Evolutionary conservation across 2,113 vertebrate genomes (phyloP).

Genomic region (Nipponia nippon): DNA sequence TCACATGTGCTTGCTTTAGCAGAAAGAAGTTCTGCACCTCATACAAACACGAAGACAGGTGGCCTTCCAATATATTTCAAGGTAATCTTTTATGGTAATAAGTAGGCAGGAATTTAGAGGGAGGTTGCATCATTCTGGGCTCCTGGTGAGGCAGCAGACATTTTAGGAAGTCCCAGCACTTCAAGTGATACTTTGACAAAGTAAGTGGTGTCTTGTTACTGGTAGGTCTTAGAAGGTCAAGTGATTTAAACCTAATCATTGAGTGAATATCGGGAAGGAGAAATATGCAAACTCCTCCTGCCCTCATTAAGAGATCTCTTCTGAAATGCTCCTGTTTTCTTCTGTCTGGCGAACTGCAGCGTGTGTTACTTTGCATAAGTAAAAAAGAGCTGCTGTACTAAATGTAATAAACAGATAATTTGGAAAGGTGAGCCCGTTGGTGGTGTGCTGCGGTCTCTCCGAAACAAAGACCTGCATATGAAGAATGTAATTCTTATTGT

Average conservation of each 20-base stretch:
- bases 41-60: background rate
- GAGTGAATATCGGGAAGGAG: background rate
- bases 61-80: background rate
- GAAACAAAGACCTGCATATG: background rate
- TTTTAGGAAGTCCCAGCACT: constrained; percentile 25
- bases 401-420: background rate
- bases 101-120: background rate
- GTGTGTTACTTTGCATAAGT: background rate
- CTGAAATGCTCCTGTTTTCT: background rate
- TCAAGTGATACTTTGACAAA: background rate
- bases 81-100: constrained; percentile 13
- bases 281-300: background rate
- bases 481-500: background rate
- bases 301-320: background rate
- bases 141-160: constrained; percentile 26
- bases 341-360: background rate
- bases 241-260: background rate
- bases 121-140: constrained; percentile 18
- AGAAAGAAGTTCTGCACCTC: background rate
- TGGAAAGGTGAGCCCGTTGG: background rate
- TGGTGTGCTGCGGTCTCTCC: background rate
- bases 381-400: background rate
- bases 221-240: constrained; percentile 5
- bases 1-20: background rate
- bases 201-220: constrained; percentile 40